Evolutionary conservation across 2,113 vertebrate species (phyloP), one percentile per base, ranked within the genome.

Genomic region (Nibea coibor): DNA sequence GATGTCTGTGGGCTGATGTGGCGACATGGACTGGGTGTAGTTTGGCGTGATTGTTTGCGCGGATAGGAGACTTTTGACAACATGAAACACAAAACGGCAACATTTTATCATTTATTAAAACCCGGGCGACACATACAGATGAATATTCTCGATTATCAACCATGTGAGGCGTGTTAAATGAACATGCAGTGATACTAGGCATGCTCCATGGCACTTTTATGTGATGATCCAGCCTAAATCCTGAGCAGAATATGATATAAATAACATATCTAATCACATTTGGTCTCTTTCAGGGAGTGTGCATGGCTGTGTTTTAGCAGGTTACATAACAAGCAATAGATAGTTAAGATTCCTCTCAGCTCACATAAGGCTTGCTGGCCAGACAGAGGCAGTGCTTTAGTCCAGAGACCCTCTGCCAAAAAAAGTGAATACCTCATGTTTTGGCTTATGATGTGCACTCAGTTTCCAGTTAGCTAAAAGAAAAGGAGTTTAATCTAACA

Each of bases 291-390:
- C 61, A 42, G 63, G 28, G 80, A 72, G 72, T 28, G 58, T 51
- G 59, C 6, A 17, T 5, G 43, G 58, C 31, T 28, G 1, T 78
- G 63, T 64, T 4, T 69, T 24, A 66, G 26, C 45, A 47, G 67
- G 70, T 92, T 90, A 88, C 73, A 83, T 91, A 89, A 93, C 53
- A 20, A 81, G 72, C 79, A 66, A n/a, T 39, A 12, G 62, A 69
- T 69, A 70, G 42, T 75, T 83, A 64, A 68, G 64, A 87, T 86
- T 84, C 82, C 80, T 82, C 62, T 53, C 78, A 26, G 80, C 71
- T 19, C 69, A 67, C 54, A 70, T 53, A 50, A 75, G 67, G 54
- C 68, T 59, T 64, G 50, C 68, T 59, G 72, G 42, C 47, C 15
- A 5, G 59, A 66, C 66, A 26, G 58, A 67, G 64, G 42, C n/a